Evolutionary conservation across 2,888 invertebrate species (phyloP), one percentile per base, ranked within the genome.

Genomic region (Hemicrepidius hirtus): DNA sequence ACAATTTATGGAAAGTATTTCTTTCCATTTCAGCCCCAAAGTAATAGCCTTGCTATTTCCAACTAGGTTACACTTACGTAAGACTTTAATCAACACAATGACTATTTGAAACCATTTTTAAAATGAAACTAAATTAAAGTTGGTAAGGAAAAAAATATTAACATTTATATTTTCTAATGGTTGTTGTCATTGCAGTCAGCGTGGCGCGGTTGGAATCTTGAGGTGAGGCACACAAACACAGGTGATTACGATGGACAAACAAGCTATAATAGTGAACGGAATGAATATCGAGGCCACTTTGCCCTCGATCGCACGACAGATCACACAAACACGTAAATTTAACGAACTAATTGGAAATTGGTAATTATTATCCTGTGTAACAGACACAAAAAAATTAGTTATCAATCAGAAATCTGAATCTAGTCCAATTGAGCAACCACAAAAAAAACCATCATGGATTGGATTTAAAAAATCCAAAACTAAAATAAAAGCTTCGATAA

Each of bases 191-290:
- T 55, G 64, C 66, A 66, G 66, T 66, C 66, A 55, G 66, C 66
- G 66, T 46, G 66, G 35, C 66, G 66, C 66, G 66, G 21, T n/a
- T 24, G 53, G 66, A 46, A 46, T 69, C 76, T 73, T 64, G 74
- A 75, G 77, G 74, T 65, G 74, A 75, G 75, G 75, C 50, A 20
- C 71, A n/a, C n/a, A n/a, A 28, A 71, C 28, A 71, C 78, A 79
- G 79, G 78, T 78, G 77, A 79, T 75, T 76, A 75, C 79, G 79
- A 80, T 76, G 77, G 72, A 79, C 66, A 49, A 64, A 49, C 37
- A 5, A 64, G 41, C 44, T 40, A 44, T 60, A 60, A 60, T 60
- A 49, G 64, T 64, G 79, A 78, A 75, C 76, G 78, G 79, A 75
- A 44, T 10, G 44, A 60, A 76, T 79, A 81, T 81, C 71, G 79